Evolutionary conservation across 2,888 invertebrate species (phyloP), one percentile per base, ranked within the genome.

Genomic region (Drosophila trichaetosa): DNA sequence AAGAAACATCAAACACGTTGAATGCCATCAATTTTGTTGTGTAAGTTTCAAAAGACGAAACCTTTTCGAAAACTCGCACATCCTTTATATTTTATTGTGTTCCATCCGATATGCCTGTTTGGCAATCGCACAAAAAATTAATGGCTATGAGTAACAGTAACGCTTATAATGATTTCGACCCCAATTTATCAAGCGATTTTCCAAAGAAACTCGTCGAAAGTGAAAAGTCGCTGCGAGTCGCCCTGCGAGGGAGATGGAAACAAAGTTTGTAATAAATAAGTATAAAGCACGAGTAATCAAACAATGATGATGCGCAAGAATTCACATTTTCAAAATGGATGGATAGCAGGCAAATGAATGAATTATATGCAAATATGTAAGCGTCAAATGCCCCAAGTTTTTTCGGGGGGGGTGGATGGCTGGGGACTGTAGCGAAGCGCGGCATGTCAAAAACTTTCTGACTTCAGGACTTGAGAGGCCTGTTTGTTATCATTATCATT

Each of bases 291-390:
- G 83, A 91, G 75, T 84, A 82, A 90, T 91, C 90, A 90, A 89
- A 87, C 91, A 90, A 90, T 91, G 91, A 91, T 91, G 91, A 91
- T 90, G 88, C 88, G 88, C 89, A 90, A 90, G 90, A 90, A 90
- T 90, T 90, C 89, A 90, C 91, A 90, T 80, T 90, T 86, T 85
- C 78, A 82, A 88, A 90, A 90, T 89, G 87, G 71, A 81, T 79
- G 87, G 68, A 84, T 80, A 78, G 87, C 60, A 74, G 85, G 63
- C 77, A 72, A 76, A 76, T 74, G 79, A 87, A 87, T 89, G 90
- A 83, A 87, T 85, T 83, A 82, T 85, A 85, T 82, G 79, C 73
- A 89, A 89, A 89, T 89, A 77, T 85, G 80, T 89, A 72, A 78
- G 77, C 84, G 76, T 76, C 63, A 67, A 64, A 62, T 40, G 53